These are phyloP conservation scores for Synchiropus splendidus DNA, from an alignment of 2,113 vertebrate genomes.

Conservation along the genomic window DNA sequence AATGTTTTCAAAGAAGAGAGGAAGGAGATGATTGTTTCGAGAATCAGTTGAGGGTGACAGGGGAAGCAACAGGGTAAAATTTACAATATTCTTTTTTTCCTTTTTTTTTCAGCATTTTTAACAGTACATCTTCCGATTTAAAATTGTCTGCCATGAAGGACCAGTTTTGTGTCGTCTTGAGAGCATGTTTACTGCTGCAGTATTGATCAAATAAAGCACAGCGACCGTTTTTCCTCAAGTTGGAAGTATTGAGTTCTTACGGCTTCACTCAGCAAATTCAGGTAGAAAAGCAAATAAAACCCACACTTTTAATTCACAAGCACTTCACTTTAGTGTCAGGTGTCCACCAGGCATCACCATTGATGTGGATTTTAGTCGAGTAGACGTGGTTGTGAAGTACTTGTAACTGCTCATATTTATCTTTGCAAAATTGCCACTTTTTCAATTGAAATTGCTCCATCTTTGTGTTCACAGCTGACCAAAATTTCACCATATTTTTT, in stretches of 20 bases:
- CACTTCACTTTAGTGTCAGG: conserved; percentile 11
- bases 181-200: conserved; percentile 14
- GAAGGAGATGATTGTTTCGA: conserved; percentile 76
- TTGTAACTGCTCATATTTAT: not conserved
- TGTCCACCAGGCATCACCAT: not conserved
- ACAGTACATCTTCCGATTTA: conserved; percentile 27
- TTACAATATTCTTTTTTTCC: conserved; percentile 54
- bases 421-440: conserved; percentile 3
- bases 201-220: conserved; percentile 10
- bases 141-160: conserved; percentile 21
- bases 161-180: conserved; percentile 8
- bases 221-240: conserved; percentile 46
- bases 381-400: no score
- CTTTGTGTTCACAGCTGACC: conserved; percentile 12
- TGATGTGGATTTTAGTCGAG: conserved; percentile 11
- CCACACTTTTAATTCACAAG: conserved; percentile 22
- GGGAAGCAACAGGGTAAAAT: conserved; percentile 86
- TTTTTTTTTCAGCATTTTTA: conserved; percentile 60
- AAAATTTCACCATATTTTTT: not conserved
- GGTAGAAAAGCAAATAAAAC: conserved; percentile 73
- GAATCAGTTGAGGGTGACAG: conserved; percentile 87
- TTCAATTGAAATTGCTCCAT: conserved; percentile 7
- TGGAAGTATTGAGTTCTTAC: conserved; percentile 69
- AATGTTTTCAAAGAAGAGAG: conserved; percentile 90
- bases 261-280: conserved; percentile 72